Evolutionary conservation across 2,113 vertebrate species (phyloP).

Genomic region (Onychorhynchus coronatus): DNA sequence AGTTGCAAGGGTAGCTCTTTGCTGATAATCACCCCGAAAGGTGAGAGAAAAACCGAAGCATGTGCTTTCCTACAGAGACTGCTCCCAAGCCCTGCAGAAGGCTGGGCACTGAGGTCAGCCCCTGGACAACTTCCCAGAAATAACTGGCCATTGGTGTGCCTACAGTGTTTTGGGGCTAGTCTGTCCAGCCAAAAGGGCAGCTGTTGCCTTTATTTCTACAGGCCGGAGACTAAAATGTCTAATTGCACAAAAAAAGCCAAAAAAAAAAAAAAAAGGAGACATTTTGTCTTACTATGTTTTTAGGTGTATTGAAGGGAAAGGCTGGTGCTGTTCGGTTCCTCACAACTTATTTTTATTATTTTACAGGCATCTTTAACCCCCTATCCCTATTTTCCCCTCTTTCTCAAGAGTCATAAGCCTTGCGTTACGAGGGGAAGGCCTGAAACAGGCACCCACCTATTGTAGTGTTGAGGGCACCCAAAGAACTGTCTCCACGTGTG

Average conservation of each 20-base stretch:
- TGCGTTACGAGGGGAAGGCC: neutral
- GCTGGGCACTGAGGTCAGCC: neutral
- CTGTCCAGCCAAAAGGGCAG: slow-evolving; percentile 34
- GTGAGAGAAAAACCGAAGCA: neutral
- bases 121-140: slow-evolving; percentile 16
- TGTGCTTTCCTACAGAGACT: neutral
- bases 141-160: neutral
- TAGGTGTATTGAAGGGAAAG: neutral
- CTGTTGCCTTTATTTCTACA: neutral
- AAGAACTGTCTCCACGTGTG: rapidly evolving
- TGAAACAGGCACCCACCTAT: neutral
- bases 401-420: neutral
- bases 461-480: neutral
- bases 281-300: neutral
- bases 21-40: neutral
- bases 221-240: neutral
- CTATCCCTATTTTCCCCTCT: neutral
- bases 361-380: neutral
- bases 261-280: rapidly evolving
- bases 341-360: neutral
- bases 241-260: neutral
- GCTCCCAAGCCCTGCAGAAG: neutral
- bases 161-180: neutral
- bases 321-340: neutral
- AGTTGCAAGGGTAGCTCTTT: neutral